Evolutionary conservation across 2,797 vertebrate genomes (phyloP).

Genomic region (Tolypeutes matacus): DNA sequence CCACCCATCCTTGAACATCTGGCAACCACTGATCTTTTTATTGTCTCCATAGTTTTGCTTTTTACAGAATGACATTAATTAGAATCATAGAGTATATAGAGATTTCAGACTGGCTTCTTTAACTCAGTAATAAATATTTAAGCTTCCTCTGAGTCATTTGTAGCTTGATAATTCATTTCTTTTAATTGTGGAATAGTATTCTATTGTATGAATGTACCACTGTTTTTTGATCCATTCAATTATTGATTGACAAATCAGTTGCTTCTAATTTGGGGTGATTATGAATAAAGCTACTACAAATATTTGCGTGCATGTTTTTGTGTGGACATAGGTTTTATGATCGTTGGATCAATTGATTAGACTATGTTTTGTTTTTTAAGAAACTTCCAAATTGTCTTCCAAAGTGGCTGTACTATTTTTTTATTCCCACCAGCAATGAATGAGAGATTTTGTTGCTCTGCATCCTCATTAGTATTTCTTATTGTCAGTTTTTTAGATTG

Average conservation of each 20-base stretch:
- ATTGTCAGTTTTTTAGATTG: neutral
- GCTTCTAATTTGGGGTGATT: neutral
- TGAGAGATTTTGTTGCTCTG: neutral
- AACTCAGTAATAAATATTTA: neutral
- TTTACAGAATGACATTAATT: too few species aligned
- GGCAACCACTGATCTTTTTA: neutral
- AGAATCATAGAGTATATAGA: neutral
- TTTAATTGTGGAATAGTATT: neutral
- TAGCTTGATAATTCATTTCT: neutral
- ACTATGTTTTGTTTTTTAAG: too few species aligned
- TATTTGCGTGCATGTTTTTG: neutral
- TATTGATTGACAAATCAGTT: neutral
- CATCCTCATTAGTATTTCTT: neutral
- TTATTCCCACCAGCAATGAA: neutral
- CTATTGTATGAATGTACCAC: neutral
- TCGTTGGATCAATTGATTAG: too few species aligned
- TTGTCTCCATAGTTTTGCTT: neutral
- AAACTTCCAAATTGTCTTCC: neutral
- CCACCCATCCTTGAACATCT: neutral
- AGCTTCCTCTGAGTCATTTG: neutral
- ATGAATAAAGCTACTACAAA: neutral
- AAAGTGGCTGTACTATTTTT: neutral
- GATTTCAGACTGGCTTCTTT: neutral
- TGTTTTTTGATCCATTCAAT: neutral
- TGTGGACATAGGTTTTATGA: neutral